Evolutionary conservation across 2,888 invertebrate genomes (phyloP).

Genomic region (Sepioteuthis lessoniana): DNA sequence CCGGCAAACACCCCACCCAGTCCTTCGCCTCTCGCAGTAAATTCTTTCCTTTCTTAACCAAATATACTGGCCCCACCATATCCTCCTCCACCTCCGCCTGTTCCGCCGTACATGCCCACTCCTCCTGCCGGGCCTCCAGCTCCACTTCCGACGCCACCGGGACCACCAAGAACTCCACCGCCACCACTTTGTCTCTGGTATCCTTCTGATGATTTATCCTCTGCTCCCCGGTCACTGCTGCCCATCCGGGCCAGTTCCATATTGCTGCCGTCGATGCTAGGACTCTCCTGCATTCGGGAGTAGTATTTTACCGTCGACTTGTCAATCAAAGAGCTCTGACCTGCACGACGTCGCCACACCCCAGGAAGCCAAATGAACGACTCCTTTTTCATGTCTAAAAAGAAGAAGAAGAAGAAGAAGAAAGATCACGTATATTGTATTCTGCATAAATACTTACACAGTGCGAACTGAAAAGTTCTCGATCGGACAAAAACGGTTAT

Average conservation of each 20-base stretch:
- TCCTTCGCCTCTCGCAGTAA: not conserved
- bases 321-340: conserved; percentile 65
- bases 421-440: not conserved
- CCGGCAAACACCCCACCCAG: not conserved
- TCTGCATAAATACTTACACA: too few species aligned
- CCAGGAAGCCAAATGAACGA: conserved; percentile 66
- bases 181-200: not conserved
- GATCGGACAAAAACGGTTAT: too few species aligned
- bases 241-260: conserved; percentile 52
- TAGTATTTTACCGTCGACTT: conserved; percentile 73
- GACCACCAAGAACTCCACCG: not conserved
- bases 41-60: not conserved
- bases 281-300: conserved; percentile 67
- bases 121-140: not conserved
- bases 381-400: conserved; percentile 42
- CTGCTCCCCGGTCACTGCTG: not conserved
- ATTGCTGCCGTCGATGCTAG: conserved; percentile 53
- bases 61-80: not conserved
- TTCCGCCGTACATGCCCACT: not conserved
- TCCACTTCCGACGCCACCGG: not conserved
- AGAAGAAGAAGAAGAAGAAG: not conserved
- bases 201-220: not conserved
- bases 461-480: too few species aligned
- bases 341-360: conserved; percentile 53
- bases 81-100: not conserved